Base-by-base conservation (phyloP, 2,113 vertebrate species). In the Mastomys coucha region DNA sequence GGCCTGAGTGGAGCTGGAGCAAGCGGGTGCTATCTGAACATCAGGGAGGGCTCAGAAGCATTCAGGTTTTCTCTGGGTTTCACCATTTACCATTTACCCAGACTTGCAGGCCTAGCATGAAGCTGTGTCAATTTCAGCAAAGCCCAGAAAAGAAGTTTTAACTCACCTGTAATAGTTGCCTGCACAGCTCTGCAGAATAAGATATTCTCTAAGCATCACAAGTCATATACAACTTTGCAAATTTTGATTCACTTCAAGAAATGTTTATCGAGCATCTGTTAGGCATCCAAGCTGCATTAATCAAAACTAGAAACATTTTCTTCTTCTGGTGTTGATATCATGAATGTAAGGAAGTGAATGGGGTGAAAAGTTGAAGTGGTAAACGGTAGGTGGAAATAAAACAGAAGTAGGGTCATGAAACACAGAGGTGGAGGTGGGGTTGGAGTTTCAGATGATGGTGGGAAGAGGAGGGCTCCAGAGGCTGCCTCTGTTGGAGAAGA, bases 41-140 rank as follows among this genome's bases (percentile, higher is more conserved):
- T 13, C 36, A 26, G 33, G 53, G 56, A 22, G 39, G 65, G 3
- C 7, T 70, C 53, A 45, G 7, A 42, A n/a, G 28, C 5, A 16
- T 3, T 36, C 24, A 13, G 0, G 0, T 10, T 58, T 63, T 36
- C 20, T 17, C 6, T 39, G 17, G 56, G 0, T 26, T 31, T 0
- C 2, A 3, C 33, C 14, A 13, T n/a, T n/a, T n/a, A 24, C 49
- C 5, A 0, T 10, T 67, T 5, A 0, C 51, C 5, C 24, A 76
- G 76, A 11, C 33, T 58, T 20, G 28, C 4, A 36, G n/a, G 22
- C 60, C 22, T 51, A 39, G 14, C 1, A 0, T 10, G 9, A 67
- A 7, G 49, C 39, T 67, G 39, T 36, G 6, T 26, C 28, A 0
- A 0, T 2, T 70, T 11, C 60, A 20, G 14, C 36, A 3, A 3